Evolutionary conservation across 2,888 invertebrate species (phyloP).

Genomic region (Ametastegia equiseti): DNA sequence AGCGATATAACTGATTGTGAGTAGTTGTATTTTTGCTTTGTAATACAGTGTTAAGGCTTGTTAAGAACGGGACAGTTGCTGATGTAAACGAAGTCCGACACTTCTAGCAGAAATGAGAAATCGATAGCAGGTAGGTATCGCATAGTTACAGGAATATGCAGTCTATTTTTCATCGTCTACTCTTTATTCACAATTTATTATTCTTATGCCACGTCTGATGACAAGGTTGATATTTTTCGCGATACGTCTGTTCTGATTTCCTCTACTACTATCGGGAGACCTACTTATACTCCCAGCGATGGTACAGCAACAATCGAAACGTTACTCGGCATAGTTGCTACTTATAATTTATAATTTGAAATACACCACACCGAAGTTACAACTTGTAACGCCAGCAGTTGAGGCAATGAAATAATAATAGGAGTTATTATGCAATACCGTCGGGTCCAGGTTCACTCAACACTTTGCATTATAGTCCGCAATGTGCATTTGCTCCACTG

Average conservation of each 20-base stretch:
- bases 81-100: not conserved
- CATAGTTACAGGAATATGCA: not conserved
- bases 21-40: not conserved
- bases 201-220: too few species aligned
- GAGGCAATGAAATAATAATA: slow-evolving; percentile 18
- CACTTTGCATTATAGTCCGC: slow-evolving; percentile 3
- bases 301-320: not conserved
- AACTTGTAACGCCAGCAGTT: slow-evolving; percentile 20
- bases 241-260: not conserved
- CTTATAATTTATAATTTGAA: not conserved
- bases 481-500: not conserved
- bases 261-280: not conserved
- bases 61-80: not conserved
- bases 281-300: not conserved
- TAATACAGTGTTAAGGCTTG: not conserved
- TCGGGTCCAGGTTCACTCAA: slow-evolving; percentile 20
- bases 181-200: not conserved
- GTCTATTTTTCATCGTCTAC: not conserved
- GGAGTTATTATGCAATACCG: slow-evolving; percentile 15
- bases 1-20: not conserved
- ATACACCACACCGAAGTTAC: not conserved
- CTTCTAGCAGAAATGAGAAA: not conserved
- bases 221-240: not conserved
- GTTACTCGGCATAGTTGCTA: not conserved
- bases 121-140: not conserved